Evolutionary conservation across 2,888 invertebrate species (phyloP).

Genomic region (Anoncus sp.): DNA sequence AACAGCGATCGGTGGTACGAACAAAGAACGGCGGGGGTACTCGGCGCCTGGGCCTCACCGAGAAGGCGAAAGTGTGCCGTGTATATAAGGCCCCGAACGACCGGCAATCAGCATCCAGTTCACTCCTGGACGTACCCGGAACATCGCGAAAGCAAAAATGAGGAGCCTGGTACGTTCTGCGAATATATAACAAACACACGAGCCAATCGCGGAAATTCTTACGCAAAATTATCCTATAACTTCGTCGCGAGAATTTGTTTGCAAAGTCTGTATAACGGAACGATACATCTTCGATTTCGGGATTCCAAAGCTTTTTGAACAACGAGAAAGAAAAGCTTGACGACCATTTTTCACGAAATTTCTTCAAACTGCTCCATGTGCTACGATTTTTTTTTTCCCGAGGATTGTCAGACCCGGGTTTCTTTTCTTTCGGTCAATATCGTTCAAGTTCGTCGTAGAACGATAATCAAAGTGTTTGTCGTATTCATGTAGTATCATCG

Average conservation of each 20-base stretch:
- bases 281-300: background rate
- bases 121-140: conserved; percentile 85
- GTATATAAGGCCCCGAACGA: conserved; percentile 85
- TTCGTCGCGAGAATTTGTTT: conserved; percentile 11
- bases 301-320: conserved; percentile 1
- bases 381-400: conserved; percentile 44
- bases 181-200: conserved; percentile 34
- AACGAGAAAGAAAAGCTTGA: background rate
- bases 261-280: background rate
- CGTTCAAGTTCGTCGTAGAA: conserved; percentile 41
- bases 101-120: conserved; percentile 85
- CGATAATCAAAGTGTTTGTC: conserved; percentile 36
- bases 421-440: conserved; percentile 10
- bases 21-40: conserved; percentile 82
- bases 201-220: conserved; percentile 6
- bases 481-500: background rate
- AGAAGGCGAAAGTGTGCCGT: conserved; percentile 85
- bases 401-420: background rate
- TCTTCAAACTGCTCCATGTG: conserved; percentile 29
- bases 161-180: conserved; percentile 81
- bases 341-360: conserved; percentile 1
- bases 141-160: conserved; percentile 82
- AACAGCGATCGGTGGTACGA: conserved; percentile 68
- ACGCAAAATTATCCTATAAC: background rate
- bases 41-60: conserved; percentile 75